Evolutionary conservation across 30 jellyfish, hydroid and myxozoan genomes (phyloP).

Genomic region (Pelagia noctiluca): DNA sequence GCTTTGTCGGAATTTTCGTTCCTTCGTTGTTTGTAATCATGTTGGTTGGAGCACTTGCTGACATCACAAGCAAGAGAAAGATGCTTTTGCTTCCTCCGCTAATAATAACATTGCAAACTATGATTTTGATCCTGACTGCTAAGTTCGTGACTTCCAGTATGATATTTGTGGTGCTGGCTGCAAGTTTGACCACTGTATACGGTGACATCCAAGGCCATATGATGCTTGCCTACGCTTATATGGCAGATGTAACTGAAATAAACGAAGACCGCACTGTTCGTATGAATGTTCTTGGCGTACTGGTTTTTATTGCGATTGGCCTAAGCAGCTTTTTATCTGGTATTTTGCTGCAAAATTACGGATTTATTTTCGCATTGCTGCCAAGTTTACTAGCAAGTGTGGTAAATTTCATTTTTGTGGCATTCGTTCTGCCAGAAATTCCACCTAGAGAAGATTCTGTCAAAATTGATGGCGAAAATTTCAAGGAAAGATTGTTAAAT

Average conservation of each 20-base stretch:
- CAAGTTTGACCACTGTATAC: conserved; percentile 30
- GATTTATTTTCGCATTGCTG: conserved; percentile 46
- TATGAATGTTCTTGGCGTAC: conserved; percentile 56
- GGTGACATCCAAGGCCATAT: conserved; percentile 68
- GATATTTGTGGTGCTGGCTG: conserved; percentile 40
- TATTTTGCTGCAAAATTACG: conserved; percentile 21
- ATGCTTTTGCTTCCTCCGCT: conserved; percentile 28
- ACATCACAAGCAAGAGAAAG: conserved; percentile 27
- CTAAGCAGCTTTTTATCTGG: conserved; percentile 58
- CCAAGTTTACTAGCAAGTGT: conserved; percentile 15
- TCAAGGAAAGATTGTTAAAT: too few relatives aligned
- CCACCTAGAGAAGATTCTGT: too few relatives aligned
- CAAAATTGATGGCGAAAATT: too few relatives aligned
- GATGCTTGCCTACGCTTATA: conserved; percentile 57
- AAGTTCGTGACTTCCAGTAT: conserved; percentile 1
- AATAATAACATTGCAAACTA: conserved; percentile 31
- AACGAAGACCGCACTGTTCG: conserved; percentile 49
- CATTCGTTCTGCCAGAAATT: conserved; percentile 59
- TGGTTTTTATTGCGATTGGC: conserved; percentile 48
- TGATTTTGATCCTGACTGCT: conserved; percentile 33
- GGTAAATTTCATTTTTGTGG: conserved; percentile 41
- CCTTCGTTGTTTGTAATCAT: conserved; percentile 56
- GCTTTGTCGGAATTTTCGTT: conserved; percentile 7
- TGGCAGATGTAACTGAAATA: conserved; percentile 62
- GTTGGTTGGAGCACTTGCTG: conserved; percentile 58